These are phyloP conservation scores for Harmothoe impar DNA, from an alignment of 2,888 invertebrate genomes.

Conservation along the genomic window DNA sequence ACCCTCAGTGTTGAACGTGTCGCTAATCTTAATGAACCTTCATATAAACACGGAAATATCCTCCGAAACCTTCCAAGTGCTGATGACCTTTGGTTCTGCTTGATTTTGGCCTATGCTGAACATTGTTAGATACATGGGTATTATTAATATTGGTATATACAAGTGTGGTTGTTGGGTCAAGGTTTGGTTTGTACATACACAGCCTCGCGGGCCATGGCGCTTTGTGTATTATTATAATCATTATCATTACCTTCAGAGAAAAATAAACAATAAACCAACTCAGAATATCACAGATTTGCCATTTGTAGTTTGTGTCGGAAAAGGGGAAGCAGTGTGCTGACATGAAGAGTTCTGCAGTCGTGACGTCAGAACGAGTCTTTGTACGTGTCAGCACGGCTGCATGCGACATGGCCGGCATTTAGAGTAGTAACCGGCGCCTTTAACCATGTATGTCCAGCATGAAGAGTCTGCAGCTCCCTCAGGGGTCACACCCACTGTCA, in stretches of 20 bases:
- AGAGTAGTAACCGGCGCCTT: no score
- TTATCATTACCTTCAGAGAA: neutral
- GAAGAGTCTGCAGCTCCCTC: neutral
- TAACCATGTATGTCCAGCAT: neutral
- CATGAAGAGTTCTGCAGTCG: neutral
- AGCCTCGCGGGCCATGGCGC: neutral
- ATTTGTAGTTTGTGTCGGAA: constrained; percentile 51
- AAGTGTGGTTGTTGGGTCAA: neutral
- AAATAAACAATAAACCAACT: constrained; percentile 17
- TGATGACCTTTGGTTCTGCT: constrained; percentile 6
- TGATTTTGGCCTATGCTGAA: constrained; percentile 37
- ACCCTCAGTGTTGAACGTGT: neutral
- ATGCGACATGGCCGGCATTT: neutral
- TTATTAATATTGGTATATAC: neutral
- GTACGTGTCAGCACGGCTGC: neutral
- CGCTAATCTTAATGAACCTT: neutral
- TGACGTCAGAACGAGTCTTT: neutral
- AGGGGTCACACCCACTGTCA: neutral
- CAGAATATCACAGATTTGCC: constrained; percentile 54
- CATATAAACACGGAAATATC: neutral
- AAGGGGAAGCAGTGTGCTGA: neutral
- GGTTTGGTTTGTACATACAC: neutral
- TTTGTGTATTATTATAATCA: neutral
- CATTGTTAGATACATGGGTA: neutral
- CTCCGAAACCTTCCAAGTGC: neutral